These are phyloP conservation scores for Thera britannica DNA, from an alignment of 2,888 invertebrate genomes.

Conservation along the genomic window DNA sequence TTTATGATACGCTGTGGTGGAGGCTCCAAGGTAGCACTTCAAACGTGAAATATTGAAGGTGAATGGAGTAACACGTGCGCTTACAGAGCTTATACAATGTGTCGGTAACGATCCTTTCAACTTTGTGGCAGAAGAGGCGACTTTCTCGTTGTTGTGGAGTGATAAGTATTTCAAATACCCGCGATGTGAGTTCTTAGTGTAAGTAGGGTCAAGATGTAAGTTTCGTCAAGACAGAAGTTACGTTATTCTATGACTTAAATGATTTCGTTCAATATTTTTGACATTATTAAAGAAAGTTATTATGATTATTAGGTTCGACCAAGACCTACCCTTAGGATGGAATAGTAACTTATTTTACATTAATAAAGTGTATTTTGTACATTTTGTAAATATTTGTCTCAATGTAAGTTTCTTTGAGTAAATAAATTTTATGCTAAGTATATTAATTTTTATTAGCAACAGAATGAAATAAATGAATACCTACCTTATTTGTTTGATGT, in stretches of 20 bases:
- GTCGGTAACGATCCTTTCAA: background rate
- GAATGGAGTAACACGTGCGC: background rate
- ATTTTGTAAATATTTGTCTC: too few species aligned
- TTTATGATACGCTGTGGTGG: constrained; percentile 17
- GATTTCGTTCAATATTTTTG: too few species aligned
- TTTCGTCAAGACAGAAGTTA: too few species aligned
- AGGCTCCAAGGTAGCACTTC: constrained; percentile 13
- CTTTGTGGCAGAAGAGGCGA: background rate
- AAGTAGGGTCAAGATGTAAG: background rate
- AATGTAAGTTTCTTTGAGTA: too few species aligned
- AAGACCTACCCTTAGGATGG: too few species aligned
- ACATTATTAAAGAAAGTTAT: too few species aligned
- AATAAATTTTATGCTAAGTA: too few species aligned
- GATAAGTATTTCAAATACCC: background rate
- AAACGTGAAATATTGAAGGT: constrained; percentile 10
- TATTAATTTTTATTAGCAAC: constrained; percentile 11
- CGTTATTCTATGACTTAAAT: too few species aligned
- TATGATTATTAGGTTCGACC: too few species aligned
- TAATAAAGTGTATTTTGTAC: too few species aligned
- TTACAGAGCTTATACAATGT: background rate
- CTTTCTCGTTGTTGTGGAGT: background rate
- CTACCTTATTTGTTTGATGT: background rate
- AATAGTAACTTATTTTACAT: too few species aligned
- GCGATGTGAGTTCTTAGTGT: background rate
- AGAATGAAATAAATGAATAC: background rate